phyloP scores from a whole-genome alignment of 2,113 vertebrate species.

The Ptilorrhoa leucosticta region DNA sequence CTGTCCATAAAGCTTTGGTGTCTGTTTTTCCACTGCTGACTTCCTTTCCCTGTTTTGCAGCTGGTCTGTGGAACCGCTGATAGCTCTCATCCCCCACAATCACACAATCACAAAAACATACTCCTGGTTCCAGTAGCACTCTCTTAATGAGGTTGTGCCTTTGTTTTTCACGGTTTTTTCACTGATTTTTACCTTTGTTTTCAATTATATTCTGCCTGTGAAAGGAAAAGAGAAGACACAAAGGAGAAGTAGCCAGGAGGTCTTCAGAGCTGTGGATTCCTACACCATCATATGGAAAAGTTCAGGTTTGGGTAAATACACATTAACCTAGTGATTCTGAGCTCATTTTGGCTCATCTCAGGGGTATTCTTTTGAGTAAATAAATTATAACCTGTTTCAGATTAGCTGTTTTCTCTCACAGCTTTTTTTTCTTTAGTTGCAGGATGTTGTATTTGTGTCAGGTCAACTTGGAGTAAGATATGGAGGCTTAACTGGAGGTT shows the following conservation, averaged over 20 bases:
- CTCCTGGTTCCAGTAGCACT: neutral
- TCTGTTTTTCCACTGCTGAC: neutral
- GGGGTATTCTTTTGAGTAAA: neutral
- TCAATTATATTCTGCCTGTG: neutral
- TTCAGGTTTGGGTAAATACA: neutral
- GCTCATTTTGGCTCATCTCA: neutral
- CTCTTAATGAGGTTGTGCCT: neutral
- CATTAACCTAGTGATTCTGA: neutral
- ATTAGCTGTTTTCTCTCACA: neutral
- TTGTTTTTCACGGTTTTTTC: neutral
- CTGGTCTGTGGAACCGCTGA: neutral
- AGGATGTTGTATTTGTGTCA: neutral
- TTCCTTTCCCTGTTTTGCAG: neutral
- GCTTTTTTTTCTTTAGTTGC: neutral
- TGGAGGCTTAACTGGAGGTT: neutral
- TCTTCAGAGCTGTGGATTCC: neutral
- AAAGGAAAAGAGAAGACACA: neutral
- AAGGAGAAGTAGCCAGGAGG: neutral
- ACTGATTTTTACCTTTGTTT: neutral
- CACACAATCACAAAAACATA: neutral
- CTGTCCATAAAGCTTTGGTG: neutral
- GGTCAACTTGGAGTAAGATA: neutral
- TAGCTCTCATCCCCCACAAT: neutral
- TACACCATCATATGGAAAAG: neutral
- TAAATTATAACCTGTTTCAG: neutral